Percentiles rank a stretch among this genome's conserved stretches.
phyloP scores from a whole-genome alignment of 1,140 invertebrate genomes.

The Drosophila bocki region DNA sequence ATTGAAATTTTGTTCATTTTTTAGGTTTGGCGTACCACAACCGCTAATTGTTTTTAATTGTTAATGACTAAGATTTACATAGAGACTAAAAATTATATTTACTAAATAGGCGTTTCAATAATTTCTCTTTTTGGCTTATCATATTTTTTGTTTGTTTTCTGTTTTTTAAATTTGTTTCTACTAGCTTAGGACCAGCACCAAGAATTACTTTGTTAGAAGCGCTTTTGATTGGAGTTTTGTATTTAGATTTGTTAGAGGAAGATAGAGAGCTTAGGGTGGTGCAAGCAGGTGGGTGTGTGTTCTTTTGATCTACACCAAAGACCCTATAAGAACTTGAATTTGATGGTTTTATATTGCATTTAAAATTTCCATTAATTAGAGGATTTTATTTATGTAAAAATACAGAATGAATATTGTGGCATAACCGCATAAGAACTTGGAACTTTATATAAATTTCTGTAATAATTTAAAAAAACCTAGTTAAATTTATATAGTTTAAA shows the following conservation, averaged over 20 bases:
- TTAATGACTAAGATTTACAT: constrained; percentile 43
- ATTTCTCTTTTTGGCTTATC: constrained; percentile 12
- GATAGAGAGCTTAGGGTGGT: constrained; percentile 20
- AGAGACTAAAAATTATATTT: constrained; percentile 30
- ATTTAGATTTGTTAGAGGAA: constrained; percentile 17
- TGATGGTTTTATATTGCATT: too few species aligned
- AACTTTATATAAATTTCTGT: too few species aligned
- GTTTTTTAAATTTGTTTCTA: constrained; percentile 34
- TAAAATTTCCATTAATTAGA: neutral
- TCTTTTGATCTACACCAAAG: neutral
- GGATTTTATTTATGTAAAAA: too few species aligned
- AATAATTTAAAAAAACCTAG: neutral
- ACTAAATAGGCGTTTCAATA: constrained; percentile 19
- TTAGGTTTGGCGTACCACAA: constrained; percentile 40
- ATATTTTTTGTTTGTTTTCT: constrained; percentile 10
- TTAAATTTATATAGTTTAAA: neutral
- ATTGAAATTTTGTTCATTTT: constrained; percentile 48
- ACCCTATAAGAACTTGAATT: neutral
- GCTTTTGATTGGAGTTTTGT: constrained; percentile 60
- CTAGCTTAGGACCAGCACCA: constrained; percentile 73
- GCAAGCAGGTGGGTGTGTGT: constrained; percentile 8
- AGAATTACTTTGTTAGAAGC: constrained; percentile 69
- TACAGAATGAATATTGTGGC: too few species aligned
- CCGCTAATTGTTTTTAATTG: constrained; percentile 41
- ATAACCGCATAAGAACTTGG: neutral